Evolutionary conservation across 1,140 invertebrate genomes (phyloP), one percentile per base, ranked within the genome.

Genomic region (Lucilia cuprina): DNA sequence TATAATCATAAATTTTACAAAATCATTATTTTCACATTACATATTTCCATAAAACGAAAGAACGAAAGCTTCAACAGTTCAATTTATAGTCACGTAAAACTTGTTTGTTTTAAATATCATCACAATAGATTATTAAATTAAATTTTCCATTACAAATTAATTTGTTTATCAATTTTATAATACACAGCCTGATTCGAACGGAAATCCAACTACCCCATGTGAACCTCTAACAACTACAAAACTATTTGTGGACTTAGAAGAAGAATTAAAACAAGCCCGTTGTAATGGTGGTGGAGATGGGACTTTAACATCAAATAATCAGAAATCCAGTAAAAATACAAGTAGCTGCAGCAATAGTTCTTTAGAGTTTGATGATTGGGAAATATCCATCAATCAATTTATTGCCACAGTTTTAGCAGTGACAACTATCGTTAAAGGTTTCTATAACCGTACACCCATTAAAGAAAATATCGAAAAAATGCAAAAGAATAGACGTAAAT

Each of bases 361-460:
- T 75, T 87, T 87, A 85, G 87, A 85, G 70, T 84, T 85, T 8
- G 87, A 90, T 83, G 84, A 84, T 80, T 91, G 90, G 90, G 86
- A 91, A 80, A 90, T 91, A 86, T 88, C 88, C 55, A 89, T 91
- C 0, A 90, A 87, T 84, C 90, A 91, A 85, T 91, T 91, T 70
- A 89, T 91, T 49, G 88, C 85, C 74, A 91, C 90, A 5, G 90
- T 87, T 9, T 85, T 91, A 49, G 86, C 88, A 8, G 90, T 89
- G 34, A 88, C 86, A 77, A 84, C 87, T 82, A 88, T 91, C n/a
- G 87, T 87, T 0, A 86, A 86, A 83, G 85, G 86, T 78, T 91
- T 91, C 86, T 86, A 87, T 35, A 85, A 84, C n/a, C 84, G 83
- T 70, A 88, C 86, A 21, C 82, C 86, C 17, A 89, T 90, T 60